These are phyloP conservation scores for Caradrina clavipalpis DNA, from an alignment of 2,888 invertebrate species.

Conservation along the genomic window DNA sequence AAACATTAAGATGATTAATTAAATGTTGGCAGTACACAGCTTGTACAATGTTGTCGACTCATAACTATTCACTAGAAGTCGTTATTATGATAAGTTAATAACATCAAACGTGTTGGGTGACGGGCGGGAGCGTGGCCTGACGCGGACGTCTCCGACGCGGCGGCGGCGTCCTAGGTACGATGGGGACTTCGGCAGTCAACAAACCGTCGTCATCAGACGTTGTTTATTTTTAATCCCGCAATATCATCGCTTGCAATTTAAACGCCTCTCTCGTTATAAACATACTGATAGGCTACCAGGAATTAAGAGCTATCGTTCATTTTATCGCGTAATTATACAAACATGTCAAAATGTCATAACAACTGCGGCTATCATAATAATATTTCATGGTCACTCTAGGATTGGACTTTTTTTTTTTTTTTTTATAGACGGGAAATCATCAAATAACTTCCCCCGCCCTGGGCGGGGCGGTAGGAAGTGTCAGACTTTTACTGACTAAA, in stretches of 20 bases:
- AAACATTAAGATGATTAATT: slow-evolving; percentile 11
- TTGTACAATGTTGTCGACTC: slow-evolving; percentile 29
- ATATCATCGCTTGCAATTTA: slow-evolving; percentile 60
- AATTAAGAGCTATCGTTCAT: slow-evolving; percentile 46
- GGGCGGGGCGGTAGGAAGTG: no score
- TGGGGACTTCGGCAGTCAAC: slow-evolving; percentile 44
- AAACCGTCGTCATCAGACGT: slow-evolving; percentile 46
- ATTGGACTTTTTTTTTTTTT: no score
- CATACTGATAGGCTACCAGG: slow-evolving; percentile 52
- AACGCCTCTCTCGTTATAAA: slow-evolving; percentile 52
- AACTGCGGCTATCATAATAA: background rate
- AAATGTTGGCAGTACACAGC: slow-evolving; percentile 12
- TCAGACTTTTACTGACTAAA: no score
- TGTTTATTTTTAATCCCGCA: slow-evolving; percentile 74
- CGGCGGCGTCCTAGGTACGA: slow-evolving; percentile 16
- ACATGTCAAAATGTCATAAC: slow-evolving; percentile 4
- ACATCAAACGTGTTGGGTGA: slow-evolving; percentile 57
- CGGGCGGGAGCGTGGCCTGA: slow-evolving; percentile 50
- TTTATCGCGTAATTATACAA: slow-evolving; percentile 6
- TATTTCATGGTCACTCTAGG: background rate
- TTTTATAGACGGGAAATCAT: no score
- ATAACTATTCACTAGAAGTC: slow-evolving; percentile 51
- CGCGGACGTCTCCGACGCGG: slow-evolving; percentile 28
- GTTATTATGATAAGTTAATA: slow-evolving; percentile 66
- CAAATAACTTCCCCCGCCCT: no score